A percentile compares a stretch with the other conserved stretches of the same genome.
These are phyloP conservation scores for Pogonocichla stellata DNA, from an alignment of 2,113 vertebrate species.

Conservation along the genomic window DNA sequence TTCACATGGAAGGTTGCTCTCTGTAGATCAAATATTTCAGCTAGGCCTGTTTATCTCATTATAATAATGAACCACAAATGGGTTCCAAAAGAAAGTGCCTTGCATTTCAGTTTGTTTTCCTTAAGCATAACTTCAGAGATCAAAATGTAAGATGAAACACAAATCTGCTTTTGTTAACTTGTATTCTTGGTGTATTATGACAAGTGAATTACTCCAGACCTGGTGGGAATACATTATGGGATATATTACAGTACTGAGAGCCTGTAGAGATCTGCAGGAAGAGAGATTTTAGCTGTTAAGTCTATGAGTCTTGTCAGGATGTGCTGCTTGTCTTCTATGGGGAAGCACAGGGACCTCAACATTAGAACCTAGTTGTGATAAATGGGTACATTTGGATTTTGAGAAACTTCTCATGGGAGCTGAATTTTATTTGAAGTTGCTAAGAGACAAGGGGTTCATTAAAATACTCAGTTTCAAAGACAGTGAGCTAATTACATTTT, in stretches of 20 bases:
- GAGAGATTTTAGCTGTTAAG: not conserved
- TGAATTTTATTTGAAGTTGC: not conserved
- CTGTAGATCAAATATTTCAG: not conserved
- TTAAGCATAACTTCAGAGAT: not conserved
- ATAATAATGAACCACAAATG: not conserved
- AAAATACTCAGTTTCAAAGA: not conserved
- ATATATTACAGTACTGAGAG: not conserved
- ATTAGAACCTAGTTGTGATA: not conserved
- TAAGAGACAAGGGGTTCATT: not conserved
- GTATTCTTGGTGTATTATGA: not conserved
- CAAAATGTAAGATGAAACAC: constrained; percentile 20
- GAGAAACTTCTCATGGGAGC: not conserved
- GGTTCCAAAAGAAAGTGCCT: not conserved
- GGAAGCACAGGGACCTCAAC: not conserved
- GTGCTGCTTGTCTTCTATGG: rapidly evolving
- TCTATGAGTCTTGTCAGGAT: not conserved
- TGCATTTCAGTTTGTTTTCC: constrained; percentile 11
- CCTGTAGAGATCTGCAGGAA: not conserved
- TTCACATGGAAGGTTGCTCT: not conserved
- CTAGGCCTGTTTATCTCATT: not conserved
- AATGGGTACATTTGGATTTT: not conserved
- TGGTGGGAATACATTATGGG: not conserved
- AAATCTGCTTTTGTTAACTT: constrained; percentile 27
- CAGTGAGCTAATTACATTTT: not conserved
- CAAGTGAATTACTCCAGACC: constrained; percentile 16